Evolutionary conservation across 2,888 invertebrate species (phyloP).

Genomic region (Clostera curtula): DNA sequence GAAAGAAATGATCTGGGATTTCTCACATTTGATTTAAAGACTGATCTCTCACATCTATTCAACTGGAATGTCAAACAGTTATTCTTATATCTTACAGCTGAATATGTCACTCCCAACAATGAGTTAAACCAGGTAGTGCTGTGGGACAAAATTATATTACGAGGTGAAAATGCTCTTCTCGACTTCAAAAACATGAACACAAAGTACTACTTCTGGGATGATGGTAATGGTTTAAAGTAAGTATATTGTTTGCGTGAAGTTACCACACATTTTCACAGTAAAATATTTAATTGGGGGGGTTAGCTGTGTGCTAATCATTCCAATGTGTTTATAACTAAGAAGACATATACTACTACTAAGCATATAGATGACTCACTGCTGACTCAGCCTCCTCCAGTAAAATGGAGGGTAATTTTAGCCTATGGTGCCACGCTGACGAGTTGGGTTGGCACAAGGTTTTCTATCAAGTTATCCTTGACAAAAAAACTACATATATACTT

Average conservation of each 20-base stretch:
- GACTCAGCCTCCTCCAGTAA: too few species aligned
- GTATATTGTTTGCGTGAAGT: too few species aligned
- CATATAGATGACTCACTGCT: too few species aligned
- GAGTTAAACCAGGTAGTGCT: conserved; percentile 94
- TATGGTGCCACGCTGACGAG: too few species aligned
- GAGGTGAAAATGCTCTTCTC: conserved; percentile 94
- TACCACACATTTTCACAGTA: not conserved
- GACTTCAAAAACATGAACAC: conserved; percentile 96
- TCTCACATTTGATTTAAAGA: conserved; percentile 94
- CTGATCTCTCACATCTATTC: conserved; percentile 92
- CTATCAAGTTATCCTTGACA: too few species aligned
- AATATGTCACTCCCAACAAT: conserved; percentile 93
- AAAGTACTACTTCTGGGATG: conserved; percentile 99
- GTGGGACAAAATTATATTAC: conserved; percentile 98
- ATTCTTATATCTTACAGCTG: conserved; percentile 96
- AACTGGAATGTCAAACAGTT: conserved; percentile 99
- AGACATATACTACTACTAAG: too few species aligned
- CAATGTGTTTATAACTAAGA: not conserved
- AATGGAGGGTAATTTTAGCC: too few species aligned
- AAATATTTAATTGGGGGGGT: not conserved
- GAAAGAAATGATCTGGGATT: conserved; percentile 97
- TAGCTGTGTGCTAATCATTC: not conserved
- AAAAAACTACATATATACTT: too few species aligned
- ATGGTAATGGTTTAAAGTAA: conserved; percentile 96
- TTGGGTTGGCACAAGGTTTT: too few species aligned